Evolutionary conservation across 2,797 vertebrate species (phyloP).

Genomic region (Eurystomus glaucurus): DNA sequence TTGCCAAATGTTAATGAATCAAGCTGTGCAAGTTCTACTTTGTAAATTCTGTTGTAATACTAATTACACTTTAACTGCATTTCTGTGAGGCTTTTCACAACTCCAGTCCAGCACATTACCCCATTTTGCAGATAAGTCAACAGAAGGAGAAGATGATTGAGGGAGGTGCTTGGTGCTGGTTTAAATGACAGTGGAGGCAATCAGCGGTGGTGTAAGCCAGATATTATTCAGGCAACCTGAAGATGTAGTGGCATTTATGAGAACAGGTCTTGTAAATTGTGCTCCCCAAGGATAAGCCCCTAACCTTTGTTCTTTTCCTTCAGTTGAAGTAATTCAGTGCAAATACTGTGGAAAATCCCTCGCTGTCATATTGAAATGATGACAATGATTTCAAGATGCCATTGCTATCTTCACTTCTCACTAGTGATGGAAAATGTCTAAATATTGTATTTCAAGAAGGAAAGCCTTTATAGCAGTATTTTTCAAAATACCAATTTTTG

Average conservation of each 20-base stretch:
- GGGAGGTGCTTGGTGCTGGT: background rate
- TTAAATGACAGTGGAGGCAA: background rate
- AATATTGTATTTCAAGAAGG: background rate
- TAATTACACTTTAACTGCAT: background rate
- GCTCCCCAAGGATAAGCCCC: background rate
- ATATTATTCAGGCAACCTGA: background rate
- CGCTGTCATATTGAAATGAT: background rate
- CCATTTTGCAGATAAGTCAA: background rate
- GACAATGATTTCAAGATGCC: background rate
- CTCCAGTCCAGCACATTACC: background rate
- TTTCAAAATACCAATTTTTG: background rate
- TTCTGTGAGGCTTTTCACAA: conserved; percentile 19
- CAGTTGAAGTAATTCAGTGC: background rate
- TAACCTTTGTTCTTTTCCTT: background rate
- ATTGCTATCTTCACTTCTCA: background rate
- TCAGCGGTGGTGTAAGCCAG: background rate
- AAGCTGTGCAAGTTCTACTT: conserved; percentile 14
- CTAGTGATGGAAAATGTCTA: background rate
- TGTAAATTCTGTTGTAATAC: conserved; percentile 36
- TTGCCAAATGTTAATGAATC: conserved; percentile 41
- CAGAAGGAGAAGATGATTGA: background rate
- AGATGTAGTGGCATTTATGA: background rate
- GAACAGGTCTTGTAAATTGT: background rate
- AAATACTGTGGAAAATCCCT: background rate
- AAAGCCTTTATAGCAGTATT: background rate